Evolutionary conservation across 1,140 invertebrate genomes (phyloP).

Genomic region (Drosophila baimaii): DNA sequence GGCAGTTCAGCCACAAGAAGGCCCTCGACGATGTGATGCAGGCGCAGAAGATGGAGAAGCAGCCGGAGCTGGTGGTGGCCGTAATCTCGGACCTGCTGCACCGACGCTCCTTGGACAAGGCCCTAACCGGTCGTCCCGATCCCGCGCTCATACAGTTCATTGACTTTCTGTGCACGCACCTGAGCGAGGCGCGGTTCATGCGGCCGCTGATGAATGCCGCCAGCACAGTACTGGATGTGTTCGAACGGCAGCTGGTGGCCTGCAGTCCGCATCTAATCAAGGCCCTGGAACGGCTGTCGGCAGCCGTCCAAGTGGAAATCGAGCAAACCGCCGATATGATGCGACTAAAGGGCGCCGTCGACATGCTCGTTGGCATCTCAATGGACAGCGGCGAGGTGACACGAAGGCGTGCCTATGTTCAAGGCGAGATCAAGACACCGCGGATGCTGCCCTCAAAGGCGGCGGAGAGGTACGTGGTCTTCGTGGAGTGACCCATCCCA

Average conservation of each 20-base stretch:
- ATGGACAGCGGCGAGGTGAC: conserved; percentile 59
- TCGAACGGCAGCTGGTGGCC: conserved; percentile 85
- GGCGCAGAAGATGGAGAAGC: conserved; percentile 86
- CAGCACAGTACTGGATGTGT: conserved; percentile 90
- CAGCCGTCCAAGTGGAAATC: conserved; percentile 88
- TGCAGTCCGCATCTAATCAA: conserved; percentile 86
- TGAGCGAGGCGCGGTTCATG: conserved; percentile 90
- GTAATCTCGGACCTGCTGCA: conserved; percentile 93
- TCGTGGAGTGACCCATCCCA: conserved; percentile 54
- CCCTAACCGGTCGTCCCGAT: conserved; percentile 89
- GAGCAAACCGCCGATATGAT: conserved; percentile 87
- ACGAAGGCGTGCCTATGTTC: conserved; percentile 8
- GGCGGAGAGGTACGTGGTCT: conserved; percentile 55
- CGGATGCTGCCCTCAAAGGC: conserved; percentile 57
- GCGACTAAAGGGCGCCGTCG: conserved; percentile 89
- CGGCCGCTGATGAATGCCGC: conserved; percentile 89
- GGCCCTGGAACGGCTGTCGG: conserved; percentile 86
- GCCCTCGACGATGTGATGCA: conserved; percentile 91
- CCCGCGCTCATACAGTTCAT: conserved; percentile 88
- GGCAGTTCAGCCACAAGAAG: conserved; percentile 92
- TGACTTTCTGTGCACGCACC: conserved; percentile 90
- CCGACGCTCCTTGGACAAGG: conserved; percentile 89
- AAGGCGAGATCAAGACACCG: background rate
- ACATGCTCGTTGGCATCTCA: conserved; percentile 88
- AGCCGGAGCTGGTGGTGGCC: conserved; percentile 91